Base-by-base conservation (phyloP, 2,113 vertebrate species). In the Polyodon spathula region DNA sequence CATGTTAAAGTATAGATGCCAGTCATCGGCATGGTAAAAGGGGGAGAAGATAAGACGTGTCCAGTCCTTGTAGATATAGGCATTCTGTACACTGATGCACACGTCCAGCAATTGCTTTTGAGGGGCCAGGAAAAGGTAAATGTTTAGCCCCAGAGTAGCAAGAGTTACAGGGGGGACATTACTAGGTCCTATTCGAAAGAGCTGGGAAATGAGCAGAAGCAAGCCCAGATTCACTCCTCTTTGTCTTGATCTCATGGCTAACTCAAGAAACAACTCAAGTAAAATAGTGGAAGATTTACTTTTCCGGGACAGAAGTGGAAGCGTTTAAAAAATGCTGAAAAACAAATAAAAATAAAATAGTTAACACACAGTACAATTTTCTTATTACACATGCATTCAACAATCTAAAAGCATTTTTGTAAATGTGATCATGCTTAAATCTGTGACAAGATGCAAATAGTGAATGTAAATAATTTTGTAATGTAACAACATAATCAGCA, bases 1-100 rank as follows among this genome's bases (percentile, higher is more conserved):
- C 94, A 98, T 98, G 71, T 98, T 98, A 74, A 91, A 98, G 69
- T 98, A 98, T n/a, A 98, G 86, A 56, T 98, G 96, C 89, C 85
- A 90, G 43, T 98, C 94, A 4, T 96, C 87, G 0, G 48, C 85
- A 2, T 98, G 96, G 77, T 98, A 94, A 53, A 98, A 15, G 0
- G 92, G 92, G 4, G 93, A 87, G 1, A 96, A 84, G 15, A 97
- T 68, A 1, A 98, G 73, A 40, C 94, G 90, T 1, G 77, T 78
- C 95, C 95, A 98, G 65, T 94, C 91, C 14, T 38, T 66, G 0
- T 27, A 60, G 75, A 87, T 73, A 76, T 83, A 90, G 1, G 82
- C 81, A 54, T 86, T 72, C 4, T 84, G 73, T 37, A 98, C 90
- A 2, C 94, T 97, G 60, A 97, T 71, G 68, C 95, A 98, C 8